Conservation (phyloP, 2,113 vertebrate species). For the Tachysurus fulvidraco region DNA sequence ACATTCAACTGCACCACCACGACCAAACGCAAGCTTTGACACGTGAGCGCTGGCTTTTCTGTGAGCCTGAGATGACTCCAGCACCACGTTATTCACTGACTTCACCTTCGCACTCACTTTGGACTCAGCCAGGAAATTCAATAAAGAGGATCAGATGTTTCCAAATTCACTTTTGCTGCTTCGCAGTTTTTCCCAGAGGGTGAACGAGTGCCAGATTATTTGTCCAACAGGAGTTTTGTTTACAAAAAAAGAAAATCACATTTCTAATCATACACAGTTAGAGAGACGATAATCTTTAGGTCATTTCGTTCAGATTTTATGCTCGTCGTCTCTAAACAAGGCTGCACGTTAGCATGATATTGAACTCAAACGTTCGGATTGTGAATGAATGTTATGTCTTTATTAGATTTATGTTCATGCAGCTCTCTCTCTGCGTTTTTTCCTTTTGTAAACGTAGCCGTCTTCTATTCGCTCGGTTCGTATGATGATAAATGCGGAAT, state of each 20-base stretch:
- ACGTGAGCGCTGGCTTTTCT: not conserved
- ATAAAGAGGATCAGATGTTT: constrained; percentile 49
- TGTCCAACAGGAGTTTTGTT: not conserved
- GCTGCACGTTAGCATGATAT: not conserved
- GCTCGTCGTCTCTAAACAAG: not conserved
- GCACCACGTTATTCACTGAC: not conserved
- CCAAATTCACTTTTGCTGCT: constrained; percentile 27
- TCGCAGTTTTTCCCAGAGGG: not conserved
- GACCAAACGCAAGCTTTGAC: not conserved
- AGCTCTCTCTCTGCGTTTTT: not conserved
- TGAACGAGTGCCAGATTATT: not conserved
- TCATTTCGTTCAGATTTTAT: not conserved
- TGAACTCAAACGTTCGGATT: not conserved
- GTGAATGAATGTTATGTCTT: not conserved
- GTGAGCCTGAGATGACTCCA: not conserved
- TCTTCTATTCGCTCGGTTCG: not conserved
- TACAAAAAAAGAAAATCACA: not conserved
- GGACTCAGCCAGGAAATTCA: constrained; percentile 39
- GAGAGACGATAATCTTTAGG: not conserved
- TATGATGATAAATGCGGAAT: not conserved
- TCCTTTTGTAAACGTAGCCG: not conserved
- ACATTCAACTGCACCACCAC: not conserved
- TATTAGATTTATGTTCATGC: not conserved
- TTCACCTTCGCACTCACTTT: not conserved
- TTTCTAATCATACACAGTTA: not conserved